These are phyloP conservation scores for Cirrhinus mrigala DNA, from an alignment of 2,797 vertebrate species.

Conservation along the genomic window DNA sequence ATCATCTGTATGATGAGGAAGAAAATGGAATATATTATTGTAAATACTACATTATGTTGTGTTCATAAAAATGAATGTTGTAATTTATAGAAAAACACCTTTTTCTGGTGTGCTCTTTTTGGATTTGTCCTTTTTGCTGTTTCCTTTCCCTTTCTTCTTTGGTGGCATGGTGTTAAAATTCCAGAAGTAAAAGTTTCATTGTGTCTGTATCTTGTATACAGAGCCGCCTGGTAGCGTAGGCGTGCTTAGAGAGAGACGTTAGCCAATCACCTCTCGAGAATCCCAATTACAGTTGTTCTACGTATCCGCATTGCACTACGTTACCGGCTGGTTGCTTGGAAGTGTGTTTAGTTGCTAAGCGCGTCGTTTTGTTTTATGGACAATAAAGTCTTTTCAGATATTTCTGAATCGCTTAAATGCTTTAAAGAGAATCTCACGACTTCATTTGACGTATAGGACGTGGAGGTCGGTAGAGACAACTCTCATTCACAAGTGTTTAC, in stretches of 20 bases:
- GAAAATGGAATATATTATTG: background rate
- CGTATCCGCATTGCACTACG: constrained; percentile 23
- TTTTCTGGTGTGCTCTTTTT: constrained; percentile 67
- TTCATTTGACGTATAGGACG: background rate
- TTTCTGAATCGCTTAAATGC: background rate
- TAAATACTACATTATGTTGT: background rate
- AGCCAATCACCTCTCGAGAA: constrained; percentile 35
- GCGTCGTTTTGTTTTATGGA: constrained; percentile 57
- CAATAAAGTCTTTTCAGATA: background rate
- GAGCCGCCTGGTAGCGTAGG: constrained; percentile 26
- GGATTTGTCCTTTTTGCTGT: constrained; percentile 71
- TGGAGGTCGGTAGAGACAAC: background rate
- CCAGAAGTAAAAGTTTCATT: constrained; percentile 9
- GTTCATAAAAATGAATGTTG: background rate
- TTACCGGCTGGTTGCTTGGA: constrained; percentile 22
- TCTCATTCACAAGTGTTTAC: background rate
- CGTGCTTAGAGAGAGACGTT: background rate
- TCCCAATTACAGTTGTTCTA: background rate
- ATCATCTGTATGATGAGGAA: constrained; percentile 57
- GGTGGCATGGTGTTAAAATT: constrained; percentile 72
- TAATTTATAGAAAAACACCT: constrained; percentile 47
- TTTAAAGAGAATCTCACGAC: background rate
- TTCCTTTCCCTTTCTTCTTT: constrained; percentile 73
- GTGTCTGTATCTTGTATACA: constrained; percentile 6
- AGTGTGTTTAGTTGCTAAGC: constrained; percentile 58